A percentile compares a stretch with the other conserved stretches of the same genome.
phyloP scores from a whole-genome alignment of 2,888 invertebrate genomes.

The Aspidiotus destructor region DNA sequence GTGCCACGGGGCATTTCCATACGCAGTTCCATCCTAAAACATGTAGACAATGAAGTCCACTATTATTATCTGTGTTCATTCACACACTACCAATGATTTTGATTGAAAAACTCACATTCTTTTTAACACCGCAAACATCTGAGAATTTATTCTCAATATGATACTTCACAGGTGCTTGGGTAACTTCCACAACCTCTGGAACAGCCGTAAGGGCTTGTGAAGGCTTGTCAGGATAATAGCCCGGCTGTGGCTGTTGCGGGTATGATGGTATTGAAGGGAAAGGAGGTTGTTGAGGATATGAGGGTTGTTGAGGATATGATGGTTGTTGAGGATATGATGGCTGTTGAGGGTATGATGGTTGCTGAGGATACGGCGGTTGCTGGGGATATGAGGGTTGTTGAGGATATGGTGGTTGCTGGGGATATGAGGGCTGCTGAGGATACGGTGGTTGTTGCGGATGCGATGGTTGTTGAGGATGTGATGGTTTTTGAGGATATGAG shows the following conservation, averaged over 20 bases:
- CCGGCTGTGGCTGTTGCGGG: conserved; percentile 9
- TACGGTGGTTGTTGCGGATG: background rate
- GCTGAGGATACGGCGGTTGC: background rate
- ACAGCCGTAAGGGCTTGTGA: background rate
- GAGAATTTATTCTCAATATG: background rate
- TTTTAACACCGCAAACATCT: conserved; percentile 10
- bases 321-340: background rate
- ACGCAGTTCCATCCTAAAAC: conserved; percentile 50
- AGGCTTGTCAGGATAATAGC: background rate
- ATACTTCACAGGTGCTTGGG: no score
- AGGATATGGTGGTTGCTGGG: background rate
- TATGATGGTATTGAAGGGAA: background rate
- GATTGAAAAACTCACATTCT: conserved; percentile 6
- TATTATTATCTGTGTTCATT: background rate
- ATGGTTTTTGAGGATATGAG: background rate
- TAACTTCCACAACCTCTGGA: conserved; percentile 6
- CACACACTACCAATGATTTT: no score
- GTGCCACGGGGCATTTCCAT: conserved; percentile 80
- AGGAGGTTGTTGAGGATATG: conserved; percentile 9
- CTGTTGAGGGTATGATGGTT: background rate
- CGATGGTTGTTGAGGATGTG: background rate
- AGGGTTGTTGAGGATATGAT: background rate
- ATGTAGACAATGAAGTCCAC: background rate
- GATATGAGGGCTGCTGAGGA: background rate
- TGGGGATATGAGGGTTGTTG: background rate